Evolutionary conservation across 1,140 invertebrate species (phyloP), one percentile per base, ranked within the genome.

Genomic region (Scylla paramamosain): DNA sequence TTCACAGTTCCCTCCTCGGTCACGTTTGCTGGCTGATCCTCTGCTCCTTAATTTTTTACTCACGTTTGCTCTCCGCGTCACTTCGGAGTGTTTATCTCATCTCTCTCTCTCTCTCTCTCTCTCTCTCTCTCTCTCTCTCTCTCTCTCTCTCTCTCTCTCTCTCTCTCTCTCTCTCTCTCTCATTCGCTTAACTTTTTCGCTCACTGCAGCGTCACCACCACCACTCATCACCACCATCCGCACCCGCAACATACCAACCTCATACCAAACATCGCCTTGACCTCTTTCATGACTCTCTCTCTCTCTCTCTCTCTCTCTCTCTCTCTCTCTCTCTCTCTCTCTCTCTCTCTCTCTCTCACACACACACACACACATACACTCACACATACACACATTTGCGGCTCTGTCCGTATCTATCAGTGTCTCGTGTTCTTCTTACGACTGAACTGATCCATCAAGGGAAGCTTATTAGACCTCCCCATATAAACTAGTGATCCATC

Each of bases 321-420:
- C 89, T 91, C 89, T 28, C 48, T 28, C 89, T 59, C 48, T 59
- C 45, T 59, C 89, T 52, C 45, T 91, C 89, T 48, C 89, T 28
- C 89, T 52, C 48, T 59, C 48, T 91, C 28, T 48, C 46, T n/a
- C 88, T 90, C 88, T 90, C 88, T 46, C 88, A 4, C 88, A 45
- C 88, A 45, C 88, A 4, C 88, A 4, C 88, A 45, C 88, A 45
- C 88, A 4, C 88, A 4, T 39, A 45, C 88, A 45, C 88, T 90
- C 88, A 4, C 88, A 45, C 88, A 45, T 45, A 46, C 46, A 16
- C 89, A 59, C 89, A 14, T 39, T 91, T 39, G 7, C 89, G 0
- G 8, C 83, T 84, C 83, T 83, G 6, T 83, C 82, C 20, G 6
- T 83, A 4, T 83, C 82, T 84, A 10, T 84, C 83, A 29, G 7